These are phyloP conservation scores for Sesia bembeciformis DNA, from an alignment of 2,888 invertebrate genomes.

Conservation along the genomic window DNA sequence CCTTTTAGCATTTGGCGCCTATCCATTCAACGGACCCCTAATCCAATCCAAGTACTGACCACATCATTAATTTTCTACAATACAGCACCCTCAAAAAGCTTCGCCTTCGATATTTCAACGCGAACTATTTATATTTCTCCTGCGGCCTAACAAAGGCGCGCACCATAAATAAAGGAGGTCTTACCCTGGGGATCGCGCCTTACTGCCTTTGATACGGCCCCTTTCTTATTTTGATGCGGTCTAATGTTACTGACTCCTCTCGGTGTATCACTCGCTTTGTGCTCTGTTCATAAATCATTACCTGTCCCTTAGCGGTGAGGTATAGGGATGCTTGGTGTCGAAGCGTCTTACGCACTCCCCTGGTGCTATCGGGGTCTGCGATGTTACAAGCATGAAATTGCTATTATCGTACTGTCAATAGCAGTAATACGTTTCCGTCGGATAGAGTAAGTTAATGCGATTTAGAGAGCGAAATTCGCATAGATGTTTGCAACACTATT, in stretches of 20 bases:
- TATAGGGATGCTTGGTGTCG: conserved; percentile 12
- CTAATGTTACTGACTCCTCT: conserved; percentile 41
- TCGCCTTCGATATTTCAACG: conserved; percentile 60
- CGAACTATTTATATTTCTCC: conserved; percentile 70
- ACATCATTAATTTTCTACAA: conserved; percentile 71
- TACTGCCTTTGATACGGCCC: conserved; percentile 68
- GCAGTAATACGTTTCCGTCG: not conserved
- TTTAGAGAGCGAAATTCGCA: too few species aligned
- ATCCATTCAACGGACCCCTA: conserved; percentile 44
- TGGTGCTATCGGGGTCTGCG: not conserved
- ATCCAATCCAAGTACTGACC: conserved; percentile 67
- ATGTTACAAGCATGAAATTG: not conserved
- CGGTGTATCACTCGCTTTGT: conserved; percentile 51
- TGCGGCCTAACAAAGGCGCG: conserved; percentile 59
- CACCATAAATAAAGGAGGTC: conserved; percentile 63
- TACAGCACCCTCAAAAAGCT: conserved; percentile 64
- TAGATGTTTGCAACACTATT: too few species aligned
- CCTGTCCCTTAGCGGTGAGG: conserved; percentile 26
- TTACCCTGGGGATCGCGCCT: conserved; percentile 52
- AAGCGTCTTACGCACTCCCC: conserved; percentile 7
- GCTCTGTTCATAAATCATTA: conserved; percentile 64
- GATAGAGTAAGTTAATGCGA: too few species aligned
- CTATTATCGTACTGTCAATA: not conserved
- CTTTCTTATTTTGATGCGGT: conserved; percentile 69
- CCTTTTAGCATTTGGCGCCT: conserved; percentile 59